Evolutionary conservation across 1,140 invertebrate species (phyloP), one percentile per base, ranked within the genome.

Genomic region (Cylas formicarius): DNA sequence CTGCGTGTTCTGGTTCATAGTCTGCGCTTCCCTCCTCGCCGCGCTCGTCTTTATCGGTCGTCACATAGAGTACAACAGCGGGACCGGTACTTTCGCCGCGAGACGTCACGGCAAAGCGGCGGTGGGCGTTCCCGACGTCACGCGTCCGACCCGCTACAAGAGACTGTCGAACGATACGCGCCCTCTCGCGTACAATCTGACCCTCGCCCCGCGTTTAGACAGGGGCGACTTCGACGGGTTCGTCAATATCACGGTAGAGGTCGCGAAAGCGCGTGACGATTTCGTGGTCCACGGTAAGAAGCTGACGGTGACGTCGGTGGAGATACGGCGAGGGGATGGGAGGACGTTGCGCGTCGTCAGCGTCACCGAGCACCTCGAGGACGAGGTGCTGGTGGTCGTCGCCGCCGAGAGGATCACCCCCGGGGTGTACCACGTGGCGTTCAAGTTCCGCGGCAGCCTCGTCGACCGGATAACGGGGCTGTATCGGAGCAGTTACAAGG

Each of bases 151-250:
- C 14, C 41, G 16, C 8, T 39, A 41, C n/a, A 18, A 36, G 52
- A 71, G 84, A 19, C 68, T 96, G 27, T 78, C 86, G 0, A 61
- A 63, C 5, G 68, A 77, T 39, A 71, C 89, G 1, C 66, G 69
- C 9, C 89, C 90, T 0, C 44, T 73, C 1, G 76, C 81, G 52
- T 94, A 95, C 60, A 77, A 84, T 38, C 60, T 95, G 1, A 72
- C 71, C 5, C 65, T 93, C 20, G 68, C 80, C 47, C 89, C 90
- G 0, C 73, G 90, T 62, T 63, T 93, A 21, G 64, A 72, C 16
- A 68, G 67, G 7, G 83, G 80, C 7, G 76, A 69, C 9, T 91
- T 87, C 60, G 60, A 67, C 39, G 89, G 90, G 1, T 70, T 66
- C 20, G 84, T 90, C 0, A 74, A 71, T 34, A 89, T 91, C n/a